Evolutionary conservation across 1,140 invertebrate species (phyloP).

Genomic region (Aphidius ervi): DNA sequence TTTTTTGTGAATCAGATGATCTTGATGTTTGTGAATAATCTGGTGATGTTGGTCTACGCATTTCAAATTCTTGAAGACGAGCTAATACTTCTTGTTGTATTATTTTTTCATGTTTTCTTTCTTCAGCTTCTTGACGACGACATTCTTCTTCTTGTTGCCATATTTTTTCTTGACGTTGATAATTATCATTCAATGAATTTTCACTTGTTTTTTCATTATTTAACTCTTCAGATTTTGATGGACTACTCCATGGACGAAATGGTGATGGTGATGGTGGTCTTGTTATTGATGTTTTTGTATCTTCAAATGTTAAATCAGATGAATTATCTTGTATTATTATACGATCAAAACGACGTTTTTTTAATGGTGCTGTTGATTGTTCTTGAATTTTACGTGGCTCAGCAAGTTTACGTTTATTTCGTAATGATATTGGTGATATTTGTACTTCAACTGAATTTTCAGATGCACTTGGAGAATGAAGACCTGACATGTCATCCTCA

Average conservation of each 20-base stretch:
- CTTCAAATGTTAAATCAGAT: conserved; percentile 16
- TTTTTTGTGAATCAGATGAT: conserved; percentile 5
- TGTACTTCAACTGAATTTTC: conserved; percentile 73
- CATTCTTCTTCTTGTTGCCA: conserved; percentile 23
- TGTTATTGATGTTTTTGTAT: conserved; percentile 21
- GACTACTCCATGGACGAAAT: conserved; percentile 18
- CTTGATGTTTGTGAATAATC: conserved; percentile 10
- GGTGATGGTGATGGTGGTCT: conserved; percentile 22
- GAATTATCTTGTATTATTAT: conserved; percentile 42
- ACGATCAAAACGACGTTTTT: conserved; percentile 60
- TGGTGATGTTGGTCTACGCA: conserved; percentile 31
- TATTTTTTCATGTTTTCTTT: conserved; percentile 27
- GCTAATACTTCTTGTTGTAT: conserved; percentile 24
- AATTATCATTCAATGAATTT: not conserved
- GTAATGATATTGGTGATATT: conserved; percentile 59
- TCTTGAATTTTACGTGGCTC: conserved; percentile 62
- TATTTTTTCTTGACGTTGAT: conserved; percentile 12
- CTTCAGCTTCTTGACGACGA: conserved; percentile 20
- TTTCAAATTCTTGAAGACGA: conserved; percentile 27
- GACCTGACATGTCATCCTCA: conserved; percentile 62
- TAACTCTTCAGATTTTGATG: conserved; percentile 1
- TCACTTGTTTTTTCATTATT: conserved; percentile 17
- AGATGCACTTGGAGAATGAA: conserved; percentile 63
- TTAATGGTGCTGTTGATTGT: conserved; percentile 55
- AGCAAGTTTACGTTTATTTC: conserved; percentile 63